These are phyloP conservation scores for Rhagoletis zephyria DNA, from an alignment of 1,140 invertebrate genomes.

Conservation along the genomic window DNA sequence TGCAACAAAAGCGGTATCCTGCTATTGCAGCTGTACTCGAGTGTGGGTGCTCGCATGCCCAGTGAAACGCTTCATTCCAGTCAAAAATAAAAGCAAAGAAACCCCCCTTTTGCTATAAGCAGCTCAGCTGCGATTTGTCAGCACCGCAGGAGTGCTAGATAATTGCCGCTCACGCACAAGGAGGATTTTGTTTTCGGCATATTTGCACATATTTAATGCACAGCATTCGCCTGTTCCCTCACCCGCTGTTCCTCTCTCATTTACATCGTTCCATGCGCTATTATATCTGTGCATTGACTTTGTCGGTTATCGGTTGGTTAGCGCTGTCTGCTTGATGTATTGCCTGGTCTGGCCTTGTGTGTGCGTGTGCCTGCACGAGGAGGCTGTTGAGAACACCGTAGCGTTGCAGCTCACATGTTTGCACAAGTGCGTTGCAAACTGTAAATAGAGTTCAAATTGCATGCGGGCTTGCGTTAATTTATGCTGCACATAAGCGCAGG, in stretches of 20 bases:
- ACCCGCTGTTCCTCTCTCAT: background rate
- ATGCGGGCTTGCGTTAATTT: conserved; percentile 37
- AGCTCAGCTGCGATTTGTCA: conserved; percentile 39
- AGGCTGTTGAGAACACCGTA: conserved; percentile 7
- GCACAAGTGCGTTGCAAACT: conserved; percentile 47
- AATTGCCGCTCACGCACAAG: conserved; percentile 44
- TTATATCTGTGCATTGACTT: conserved; percentile 36
- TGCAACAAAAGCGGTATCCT: background rate
- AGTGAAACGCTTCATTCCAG: background rate
- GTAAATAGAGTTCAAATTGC: conserved; percentile 51
- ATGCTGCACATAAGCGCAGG: background rate
- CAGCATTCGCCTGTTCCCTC: background rate
- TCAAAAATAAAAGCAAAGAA: background rate
- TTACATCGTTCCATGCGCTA: background rate
- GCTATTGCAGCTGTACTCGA: background rate
- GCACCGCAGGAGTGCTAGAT: conserved; percentile 41
- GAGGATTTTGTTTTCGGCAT: conserved; percentile 46
- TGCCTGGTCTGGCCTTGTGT: background rate
- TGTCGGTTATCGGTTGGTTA: background rate
- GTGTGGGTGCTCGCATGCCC: background rate
- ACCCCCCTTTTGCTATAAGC: background rate
- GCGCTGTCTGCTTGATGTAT: conserved; percentile 11
- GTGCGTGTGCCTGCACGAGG: background rate
- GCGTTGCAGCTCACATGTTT: conserved; percentile 6
- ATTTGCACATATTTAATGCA: conserved; percentile 38